phyloP scores from a whole-genome alignment of 30 jellyfish, hydroid and myxozoan species.

The Aurelia aurita region DNA sequence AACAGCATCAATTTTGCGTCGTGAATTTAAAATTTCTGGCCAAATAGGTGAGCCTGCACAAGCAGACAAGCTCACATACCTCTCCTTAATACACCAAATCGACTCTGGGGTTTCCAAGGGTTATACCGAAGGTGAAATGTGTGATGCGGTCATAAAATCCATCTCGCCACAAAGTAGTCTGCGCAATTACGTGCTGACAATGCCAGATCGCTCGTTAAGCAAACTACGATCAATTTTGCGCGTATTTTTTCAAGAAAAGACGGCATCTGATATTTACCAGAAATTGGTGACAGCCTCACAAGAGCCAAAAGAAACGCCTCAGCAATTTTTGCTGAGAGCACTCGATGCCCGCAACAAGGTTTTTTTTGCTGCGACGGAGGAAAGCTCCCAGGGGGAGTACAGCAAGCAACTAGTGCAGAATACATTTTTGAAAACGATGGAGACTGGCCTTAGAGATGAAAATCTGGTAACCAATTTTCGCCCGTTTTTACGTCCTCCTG shows the following conservation, averaged over 20 bases:
- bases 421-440: too few species aligned
- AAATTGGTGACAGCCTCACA: slow-evolving; percentile 1
- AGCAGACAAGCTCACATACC: neutral
- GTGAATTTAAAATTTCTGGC: neutral
- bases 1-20: neutral
- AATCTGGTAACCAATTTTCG: too few species aligned
- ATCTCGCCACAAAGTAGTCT: neutral
- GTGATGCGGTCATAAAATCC: neutral
- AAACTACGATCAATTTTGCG: neutral
- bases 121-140: too few species aligned
- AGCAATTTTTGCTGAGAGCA: slow-evolving; percentile 26
- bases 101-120: slow-evolving; percentile 11
- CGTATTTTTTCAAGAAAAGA: neutral
- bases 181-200: too few species aligned
- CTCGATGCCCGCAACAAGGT: slow-evolving; percentile 13
- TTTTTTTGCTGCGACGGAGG: slow-evolving; percentile 12
- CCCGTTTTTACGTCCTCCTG: too few species aligned
- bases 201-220: too few species aligned
- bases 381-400: neutral
- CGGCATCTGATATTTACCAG: too few species aligned
- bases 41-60: neutral
- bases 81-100: neutral
- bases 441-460: too few species aligned
- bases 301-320: slow-evolving; percentile 15
- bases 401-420: too few species aligned